Percentiles rank a stretch among this genome's conserved stretches.
Conservation (phyloP, 1,140 invertebrate genomes). For the Luehdorfia chinensis region DNA sequence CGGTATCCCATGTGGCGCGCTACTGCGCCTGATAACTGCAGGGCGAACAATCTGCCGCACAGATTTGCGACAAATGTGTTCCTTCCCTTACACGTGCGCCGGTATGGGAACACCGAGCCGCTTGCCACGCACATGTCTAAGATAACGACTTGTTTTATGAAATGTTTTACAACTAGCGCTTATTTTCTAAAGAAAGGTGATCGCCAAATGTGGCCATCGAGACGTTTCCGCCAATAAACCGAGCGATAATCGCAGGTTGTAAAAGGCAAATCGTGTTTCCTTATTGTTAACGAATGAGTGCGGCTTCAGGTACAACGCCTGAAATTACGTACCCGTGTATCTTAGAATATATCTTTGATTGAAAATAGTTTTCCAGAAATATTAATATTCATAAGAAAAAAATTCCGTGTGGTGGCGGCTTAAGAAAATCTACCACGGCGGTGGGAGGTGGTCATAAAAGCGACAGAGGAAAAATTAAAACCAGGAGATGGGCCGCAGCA, state of each 20-base stretch:
- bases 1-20: conserved; percentile 21
- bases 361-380: too few species aligned
- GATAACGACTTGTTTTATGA: conserved; percentile 59
- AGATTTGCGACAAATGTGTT: conserved; percentile 53
- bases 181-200: conserved; percentile 65
- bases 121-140: conserved; percentile 40
- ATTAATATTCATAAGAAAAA: too few species aligned
- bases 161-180: conserved; percentile 65
- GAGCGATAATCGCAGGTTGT: conserved; percentile 35
- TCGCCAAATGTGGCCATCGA: conserved; percentile 56
- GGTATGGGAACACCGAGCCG: conserved; percentile 34
- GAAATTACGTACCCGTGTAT: too few species aligned
- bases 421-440: too few species aligned
- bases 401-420: too few species aligned
- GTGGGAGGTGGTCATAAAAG: too few species aligned
- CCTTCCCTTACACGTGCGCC: conserved; percentile 55
- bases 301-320: neutral
- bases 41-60: conserved; percentile 55
- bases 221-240: conserved; percentile 41
- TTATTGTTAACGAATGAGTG: conserved; percentile 21
- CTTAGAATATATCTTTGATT: too few species aligned
- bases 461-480: too few species aligned
- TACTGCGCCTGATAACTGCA: conserved; percentile 32
- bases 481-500: too few species aligned
- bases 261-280: conserved; percentile 29